A percentile compares a stretch with the other conserved stretches of the same genome.
phyloP scores from a whole-genome alignment of 2,113 vertebrate genomes.

The Hoplias malabaricus region DNA sequence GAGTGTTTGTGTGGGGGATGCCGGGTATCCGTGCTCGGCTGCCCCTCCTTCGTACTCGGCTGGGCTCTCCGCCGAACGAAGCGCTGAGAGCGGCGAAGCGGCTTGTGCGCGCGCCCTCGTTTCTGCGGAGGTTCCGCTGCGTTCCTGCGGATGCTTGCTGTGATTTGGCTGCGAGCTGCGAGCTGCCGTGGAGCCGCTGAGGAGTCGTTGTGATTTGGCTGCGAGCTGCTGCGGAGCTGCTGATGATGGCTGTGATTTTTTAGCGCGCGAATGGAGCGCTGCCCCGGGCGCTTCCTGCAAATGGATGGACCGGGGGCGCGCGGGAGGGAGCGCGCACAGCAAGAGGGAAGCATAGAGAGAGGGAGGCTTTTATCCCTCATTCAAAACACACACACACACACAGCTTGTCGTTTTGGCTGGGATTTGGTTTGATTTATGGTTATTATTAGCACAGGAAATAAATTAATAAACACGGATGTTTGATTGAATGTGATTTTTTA shows the following conservation, averaged over 20 bases:
- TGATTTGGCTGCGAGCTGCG: constrained; percentile 78
- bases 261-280: constrained; percentile 80
- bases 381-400: constrained; percentile 16
- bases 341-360: constrained; percentile 83
- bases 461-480: not conserved
- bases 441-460: not conserved
- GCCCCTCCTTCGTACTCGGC: not conserved
- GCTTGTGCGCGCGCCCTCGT: not conserved
- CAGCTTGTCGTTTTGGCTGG: not conserved
- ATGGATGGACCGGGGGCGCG: constrained; percentile 88
- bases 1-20: not conserved
- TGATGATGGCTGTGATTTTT: constrained; percentile 95
- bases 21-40: not conserved
- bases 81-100: not conserved
- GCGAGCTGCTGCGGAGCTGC: constrained; percentile 83
- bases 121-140: not conserved
- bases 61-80: not conserved
- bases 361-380: constrained; percentile 67
- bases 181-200: constrained; percentile 81
- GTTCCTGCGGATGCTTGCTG: not conserved
- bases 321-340: constrained; percentile 86
- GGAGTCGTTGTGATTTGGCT: constrained; percentile 59
- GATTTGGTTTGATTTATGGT: not conserved
- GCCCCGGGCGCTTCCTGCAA: constrained; percentile 90
- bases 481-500: not conserved